A percentile compares a stretch with the other conserved stretches of the same genome.
Conservation (phyloP, 1,140 invertebrate species). For the Psix sp. region DNA sequence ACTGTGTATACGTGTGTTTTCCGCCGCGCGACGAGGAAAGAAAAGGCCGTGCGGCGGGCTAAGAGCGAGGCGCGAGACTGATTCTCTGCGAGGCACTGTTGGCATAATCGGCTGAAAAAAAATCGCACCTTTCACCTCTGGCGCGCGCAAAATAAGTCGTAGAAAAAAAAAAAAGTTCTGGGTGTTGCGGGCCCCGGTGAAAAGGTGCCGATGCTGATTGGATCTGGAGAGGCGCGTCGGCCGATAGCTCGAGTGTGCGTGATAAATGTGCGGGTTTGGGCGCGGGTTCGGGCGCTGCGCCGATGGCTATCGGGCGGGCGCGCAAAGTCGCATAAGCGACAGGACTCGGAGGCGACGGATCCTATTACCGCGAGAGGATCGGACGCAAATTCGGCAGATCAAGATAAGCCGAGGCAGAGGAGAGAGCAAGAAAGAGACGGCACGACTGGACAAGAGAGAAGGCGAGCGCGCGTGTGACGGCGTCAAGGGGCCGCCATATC, state of each 20-base stretch:
- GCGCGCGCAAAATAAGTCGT: constrained; percentile 31
- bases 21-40: not conserved
- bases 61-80: not conserved
- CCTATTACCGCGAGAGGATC: constrained; percentile 38
- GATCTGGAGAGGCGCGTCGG: too few relatives aligned
- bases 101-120: not conserved
- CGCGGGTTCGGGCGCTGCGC: too few relatives aligned
- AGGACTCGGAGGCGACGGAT: constrained; percentile 19
- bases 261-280: too few relatives aligned
- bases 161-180: too few relatives aligned
- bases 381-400: constrained; percentile 35
- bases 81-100: not conserved
- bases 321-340: constrained; percentile 26
- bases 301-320: constrained; percentile 14
- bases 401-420: constrained; percentile 13
- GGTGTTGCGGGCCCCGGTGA: too few relatives aligned
- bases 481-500: constrained; percentile 57
- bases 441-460: constrained; percentile 2
- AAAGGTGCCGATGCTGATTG: too few relatives aligned
- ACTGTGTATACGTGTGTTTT: too few relatives aligned
- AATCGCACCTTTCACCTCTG: constrained; percentile 19
- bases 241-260: too few relatives aligned
- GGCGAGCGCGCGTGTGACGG: constrained; percentile 12
- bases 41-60: not conserved
- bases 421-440: not conserved